These are phyloP conservation scores for Callyntrura guangdongensis DNA, from an alignment of 2,888 invertebrate species.

Conservation along the genomic window DNA sequence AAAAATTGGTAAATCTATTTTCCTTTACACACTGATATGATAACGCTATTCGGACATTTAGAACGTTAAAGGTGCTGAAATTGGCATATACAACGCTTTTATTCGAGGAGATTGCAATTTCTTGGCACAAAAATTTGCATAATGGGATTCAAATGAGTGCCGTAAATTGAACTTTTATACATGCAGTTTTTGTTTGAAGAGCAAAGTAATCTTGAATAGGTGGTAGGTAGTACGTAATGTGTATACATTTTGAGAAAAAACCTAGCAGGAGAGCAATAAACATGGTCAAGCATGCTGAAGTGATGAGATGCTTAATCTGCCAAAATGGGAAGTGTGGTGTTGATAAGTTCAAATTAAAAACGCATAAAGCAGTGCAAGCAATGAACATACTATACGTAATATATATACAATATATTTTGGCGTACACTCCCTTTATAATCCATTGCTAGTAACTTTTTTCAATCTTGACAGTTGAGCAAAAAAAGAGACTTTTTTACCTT, in stretches of 20 bases:
- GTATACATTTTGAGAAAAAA: constrained; percentile 16
- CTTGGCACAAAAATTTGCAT: constrained; percentile 24
- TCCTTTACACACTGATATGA: not conserved
- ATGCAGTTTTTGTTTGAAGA: constrained; percentile 49
- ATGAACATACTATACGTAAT: not conserved
- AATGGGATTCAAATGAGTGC: constrained; percentile 45
- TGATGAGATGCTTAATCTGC: constrained; percentile 46
- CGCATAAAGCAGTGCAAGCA: constrained; percentile 52
- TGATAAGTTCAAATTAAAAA: constrained; percentile 74
- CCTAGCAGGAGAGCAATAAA: constrained; percentile 45
- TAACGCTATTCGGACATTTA: not conserved
- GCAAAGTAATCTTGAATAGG: not conserved
- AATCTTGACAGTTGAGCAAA: not conserved
- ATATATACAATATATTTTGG: not conserved
- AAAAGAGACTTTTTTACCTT: constrained; percentile 21
- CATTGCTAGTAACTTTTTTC: constrained; percentile 18
- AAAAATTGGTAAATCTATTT: constrained; percentile 20
- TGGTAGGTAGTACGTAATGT: not conserved
- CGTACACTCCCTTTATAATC: constrained; percentile 23
- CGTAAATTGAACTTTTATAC: constrained; percentile 41
- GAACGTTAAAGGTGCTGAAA: constrained; percentile 57
- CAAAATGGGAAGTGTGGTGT: constrained; percentile 53
- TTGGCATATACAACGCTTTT: constrained; percentile 9
- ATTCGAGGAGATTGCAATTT: not conserved
- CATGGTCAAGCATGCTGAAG: constrained; percentile 34